These are phyloP conservation scores for Synergus japonicus DNA, from an alignment of 2,888 invertebrate species.

Conservation along the genomic window DNA sequence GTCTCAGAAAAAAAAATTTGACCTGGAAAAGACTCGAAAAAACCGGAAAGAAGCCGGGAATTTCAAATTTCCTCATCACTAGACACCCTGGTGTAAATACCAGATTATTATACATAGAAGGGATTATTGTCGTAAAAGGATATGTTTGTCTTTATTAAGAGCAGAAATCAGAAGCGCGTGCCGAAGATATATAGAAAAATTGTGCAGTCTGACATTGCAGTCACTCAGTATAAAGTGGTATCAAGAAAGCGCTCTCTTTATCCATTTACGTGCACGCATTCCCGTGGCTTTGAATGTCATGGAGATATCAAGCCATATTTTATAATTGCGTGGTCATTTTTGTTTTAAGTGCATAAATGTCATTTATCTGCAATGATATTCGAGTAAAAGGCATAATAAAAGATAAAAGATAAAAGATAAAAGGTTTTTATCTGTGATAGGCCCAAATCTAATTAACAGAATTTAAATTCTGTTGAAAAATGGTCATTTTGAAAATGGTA, in stretches of 20 bases:
- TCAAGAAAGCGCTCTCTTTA: conserved; percentile 45
- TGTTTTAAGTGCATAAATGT: background rate
- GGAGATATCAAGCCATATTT: conserved; percentile 40
- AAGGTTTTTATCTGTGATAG: too few relatives aligned
- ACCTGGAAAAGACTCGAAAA: too few relatives aligned
- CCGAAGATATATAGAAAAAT: conserved; percentile 10
- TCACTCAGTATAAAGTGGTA: conserved; percentile 2
- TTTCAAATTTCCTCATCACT: too few relatives aligned
- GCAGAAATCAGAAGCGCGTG: conserved; percentile 27
- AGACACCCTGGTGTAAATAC: background rate
- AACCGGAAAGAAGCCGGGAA: too few relatives aligned
- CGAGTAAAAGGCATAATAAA: background rate
- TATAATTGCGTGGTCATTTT: conserved; percentile 1
- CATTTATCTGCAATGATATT: background rate
- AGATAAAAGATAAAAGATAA: too few relatives aligned
- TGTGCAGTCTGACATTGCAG: conserved; percentile 31
- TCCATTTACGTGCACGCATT: conserved; percentile 45
- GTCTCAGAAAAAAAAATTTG: too few relatives aligned
- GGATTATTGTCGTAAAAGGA: conserved; percentile 27
- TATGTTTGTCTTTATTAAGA: conserved; percentile 28
- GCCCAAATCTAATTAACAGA: background rate
- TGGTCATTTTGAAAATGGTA: too few relatives aligned
- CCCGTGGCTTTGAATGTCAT: conserved; percentile 40
- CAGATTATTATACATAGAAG: background rate
- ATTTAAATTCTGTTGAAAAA: background rate